Conservation (phyloP, 2,113 vertebrate species). For the Carassius carassius region DNA sequence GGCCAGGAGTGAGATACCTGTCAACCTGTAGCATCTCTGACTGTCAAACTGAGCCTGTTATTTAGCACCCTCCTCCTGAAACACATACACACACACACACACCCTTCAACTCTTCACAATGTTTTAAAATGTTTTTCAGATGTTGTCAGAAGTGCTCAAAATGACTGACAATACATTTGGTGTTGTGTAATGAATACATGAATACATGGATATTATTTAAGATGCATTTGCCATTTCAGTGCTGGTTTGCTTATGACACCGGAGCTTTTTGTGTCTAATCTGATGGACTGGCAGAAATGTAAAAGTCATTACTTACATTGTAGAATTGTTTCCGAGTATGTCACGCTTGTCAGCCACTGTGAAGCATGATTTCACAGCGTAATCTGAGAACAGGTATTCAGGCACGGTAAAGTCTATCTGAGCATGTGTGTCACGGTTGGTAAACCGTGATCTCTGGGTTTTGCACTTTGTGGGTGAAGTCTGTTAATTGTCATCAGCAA, state of each 20-base stretch:
- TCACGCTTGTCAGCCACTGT: slow-evolving; percentile 80
- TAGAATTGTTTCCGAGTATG: slow-evolving; percentile 73
- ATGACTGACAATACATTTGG: slow-evolving; percentile 76
- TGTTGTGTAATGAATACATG: slow-evolving; percentile 79
- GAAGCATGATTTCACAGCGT: slow-evolving; percentile 55
- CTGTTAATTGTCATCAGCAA: too few species aligned
- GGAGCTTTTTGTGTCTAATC: slow-evolving; percentile 70
- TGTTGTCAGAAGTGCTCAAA: slow-evolving; percentile 79
- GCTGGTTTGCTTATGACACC: slow-evolving; percentile 72
- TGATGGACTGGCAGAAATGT: slow-evolving; percentile 77
- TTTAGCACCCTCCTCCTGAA: slow-evolving; percentile 80
- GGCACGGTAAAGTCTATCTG: slow-evolving; percentile 38
- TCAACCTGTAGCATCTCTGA: slow-evolving; percentile 89
- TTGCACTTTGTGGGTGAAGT: too few species aligned
- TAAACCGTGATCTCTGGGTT: too few species aligned
- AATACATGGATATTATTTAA: slow-evolving; percentile 78
- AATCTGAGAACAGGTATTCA: slow-evolving; percentile 67
- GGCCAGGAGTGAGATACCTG: slow-evolving; percentile 80
- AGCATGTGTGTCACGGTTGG: too few species aligned
- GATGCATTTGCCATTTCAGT: slow-evolving; percentile 66
- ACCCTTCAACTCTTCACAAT: slow-evolving; percentile 77
- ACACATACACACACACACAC: slow-evolving; percentile 59
- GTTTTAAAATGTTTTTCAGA: slow-evolving; percentile 73
- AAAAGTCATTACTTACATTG: slow-evolving; percentile 75
- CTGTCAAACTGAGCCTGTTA: slow-evolving; percentile 89